phyloP scores from a whole-genome alignment of 2,113 vertebrate genomes.

The Proteles cristata region DNA sequence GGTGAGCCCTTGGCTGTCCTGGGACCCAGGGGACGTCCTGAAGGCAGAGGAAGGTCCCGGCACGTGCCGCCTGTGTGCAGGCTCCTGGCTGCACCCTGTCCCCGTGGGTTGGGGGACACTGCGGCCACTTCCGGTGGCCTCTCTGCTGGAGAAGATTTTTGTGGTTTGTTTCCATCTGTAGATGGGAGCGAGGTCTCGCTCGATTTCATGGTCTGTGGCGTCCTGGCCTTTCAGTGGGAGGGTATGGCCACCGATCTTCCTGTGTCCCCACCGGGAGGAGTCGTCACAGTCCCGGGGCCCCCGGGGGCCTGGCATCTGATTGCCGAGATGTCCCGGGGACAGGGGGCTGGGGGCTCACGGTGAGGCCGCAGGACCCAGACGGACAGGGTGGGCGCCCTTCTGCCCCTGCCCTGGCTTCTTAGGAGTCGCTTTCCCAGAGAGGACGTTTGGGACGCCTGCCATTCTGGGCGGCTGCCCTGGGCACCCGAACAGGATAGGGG shows the following conservation, averaged over 20 bases:
- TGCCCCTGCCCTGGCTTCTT: not conserved
- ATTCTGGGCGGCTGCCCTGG: not conserved
- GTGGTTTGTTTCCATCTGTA: not conserved
- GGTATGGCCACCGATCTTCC: not conserved
- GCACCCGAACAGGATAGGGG: accelerated
- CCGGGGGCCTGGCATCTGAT: not conserved
- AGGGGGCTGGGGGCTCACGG: not conserved
- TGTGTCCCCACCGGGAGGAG: not conserved
- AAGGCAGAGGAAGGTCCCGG: no score
- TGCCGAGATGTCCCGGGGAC: accelerated
- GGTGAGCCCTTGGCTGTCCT: not conserved
- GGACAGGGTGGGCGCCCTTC: not conserved
- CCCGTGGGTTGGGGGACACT: not conserved
- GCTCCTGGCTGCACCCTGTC: not conserved
- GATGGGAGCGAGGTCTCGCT: not conserved
- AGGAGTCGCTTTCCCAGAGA: not conserved
- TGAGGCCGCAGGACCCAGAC: not conserved
- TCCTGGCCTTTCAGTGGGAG: not conserved
- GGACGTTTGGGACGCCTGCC: not conserved
- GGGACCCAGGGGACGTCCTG: not conserved
- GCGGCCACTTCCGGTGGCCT: not conserved
- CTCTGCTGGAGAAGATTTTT: not conserved
- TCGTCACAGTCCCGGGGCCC: not conserved
- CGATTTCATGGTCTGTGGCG: not conserved
- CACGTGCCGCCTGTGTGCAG: accelerated